Conservation (phyloP, 1,140 invertebrate species). For the Spodoptera litura region DNA sequence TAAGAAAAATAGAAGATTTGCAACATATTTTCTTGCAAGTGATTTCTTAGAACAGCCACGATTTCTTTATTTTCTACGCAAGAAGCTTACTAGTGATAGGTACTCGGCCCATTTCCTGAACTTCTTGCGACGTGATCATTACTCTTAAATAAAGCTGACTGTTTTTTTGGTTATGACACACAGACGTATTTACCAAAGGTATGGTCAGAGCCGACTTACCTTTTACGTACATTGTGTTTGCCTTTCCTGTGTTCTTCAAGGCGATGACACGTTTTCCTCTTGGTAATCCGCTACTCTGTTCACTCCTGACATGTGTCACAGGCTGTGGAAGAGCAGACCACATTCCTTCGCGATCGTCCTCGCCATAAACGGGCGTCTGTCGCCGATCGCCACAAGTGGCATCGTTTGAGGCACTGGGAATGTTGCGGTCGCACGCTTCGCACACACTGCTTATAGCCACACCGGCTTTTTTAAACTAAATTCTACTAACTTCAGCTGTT, state of each 20-base stretch:
- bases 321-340: constrained; percentile 60
- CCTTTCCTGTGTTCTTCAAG: neutral
- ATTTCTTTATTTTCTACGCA: too few relatives aligned
- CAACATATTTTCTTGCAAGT: too few relatives aligned
- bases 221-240: too few relatives aligned
- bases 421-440: constrained; percentile 70
- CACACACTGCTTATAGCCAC: constrained; percentile 71
- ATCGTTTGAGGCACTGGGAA: constrained; percentile 70
- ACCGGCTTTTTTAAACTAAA: constrained; percentile 64
- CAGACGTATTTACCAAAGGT: too few relatives aligned
- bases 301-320: constrained; percentile 58
- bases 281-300: constrained; percentile 13
- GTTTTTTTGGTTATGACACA: too few relatives aligned
- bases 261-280: neutral
- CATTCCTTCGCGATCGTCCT: constrained; percentile 80
- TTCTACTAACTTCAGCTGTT: constrained; percentile 48
- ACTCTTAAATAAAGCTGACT: too few relatives aligned
- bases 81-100: too few relatives aligned
- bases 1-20: neutral
- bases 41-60: too few relatives aligned
- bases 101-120: too few relatives aligned
- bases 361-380: constrained; percentile 77
- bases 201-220: too few relatives aligned
- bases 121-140: too few relatives aligned
- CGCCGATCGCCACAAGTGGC: constrained; percentile 66